A percentile compares a stretch with the other conserved stretches of the same genome.
Evolutionary conservation across 2,797 vertebrate genomes (phyloP).

Genomic region (Phalloptychus januarius): DNA sequence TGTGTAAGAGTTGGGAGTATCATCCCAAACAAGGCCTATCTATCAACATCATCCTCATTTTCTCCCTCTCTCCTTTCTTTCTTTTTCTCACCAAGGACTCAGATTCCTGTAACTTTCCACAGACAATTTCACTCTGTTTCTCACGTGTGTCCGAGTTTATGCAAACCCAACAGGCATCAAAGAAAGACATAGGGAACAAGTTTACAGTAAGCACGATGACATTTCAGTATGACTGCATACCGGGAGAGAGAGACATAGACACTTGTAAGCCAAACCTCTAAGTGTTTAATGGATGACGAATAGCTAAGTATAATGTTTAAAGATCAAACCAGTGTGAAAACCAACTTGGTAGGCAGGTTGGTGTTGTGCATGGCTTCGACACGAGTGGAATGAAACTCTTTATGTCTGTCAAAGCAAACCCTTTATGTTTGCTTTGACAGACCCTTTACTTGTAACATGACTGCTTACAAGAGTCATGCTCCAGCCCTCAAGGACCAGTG

Average conservation of each 20-base stretch:
- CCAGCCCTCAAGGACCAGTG: neutral
- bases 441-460: no score
- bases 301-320: conserved; percentile 2
- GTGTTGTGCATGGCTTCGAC: conserved; percentile 40
- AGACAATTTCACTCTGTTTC: neutral
- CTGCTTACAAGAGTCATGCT: neutral
- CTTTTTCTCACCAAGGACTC: conserved; percentile 27
- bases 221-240: neutral
- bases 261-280: neutral
- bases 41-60: conserved; percentile 40
- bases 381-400: conserved; percentile 53
- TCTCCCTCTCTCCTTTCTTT: conserved; percentile 10
- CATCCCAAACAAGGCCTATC: conserved; percentile 9
- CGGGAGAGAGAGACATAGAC: neutral
- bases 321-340: conserved; percentile 1
- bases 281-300: neutral
- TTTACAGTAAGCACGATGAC: neutral
- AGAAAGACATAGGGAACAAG: neutral
- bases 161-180: neutral
- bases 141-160: conserved; percentile 1
- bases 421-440: no score
- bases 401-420: conserved; percentile 43
- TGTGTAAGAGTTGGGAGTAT: conserved; percentile 16
- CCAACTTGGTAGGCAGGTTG: neutral
- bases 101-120: conserved; percentile 57